Base-by-base conservation (phyloP, 2,797 vertebrate genomes). In the Arrhamphus sclerolepis region DNA sequence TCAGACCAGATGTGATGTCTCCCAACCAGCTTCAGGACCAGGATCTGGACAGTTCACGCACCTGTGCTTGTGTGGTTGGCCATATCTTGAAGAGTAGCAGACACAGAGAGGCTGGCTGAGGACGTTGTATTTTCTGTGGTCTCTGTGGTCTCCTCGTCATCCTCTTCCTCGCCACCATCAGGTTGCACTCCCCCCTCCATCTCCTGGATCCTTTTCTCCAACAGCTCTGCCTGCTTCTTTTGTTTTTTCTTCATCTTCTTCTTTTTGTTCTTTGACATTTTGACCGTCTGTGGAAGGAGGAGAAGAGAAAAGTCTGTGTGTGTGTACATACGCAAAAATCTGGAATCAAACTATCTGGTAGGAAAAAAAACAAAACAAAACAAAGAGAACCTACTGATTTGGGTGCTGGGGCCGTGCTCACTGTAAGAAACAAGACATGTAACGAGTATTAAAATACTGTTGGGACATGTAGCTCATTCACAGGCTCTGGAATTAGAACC, bases 181-280 rank as follows among this genome's bases (percentile, higher is more conserved):
- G 93, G 92, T 18, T 68, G 4, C 1, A 50, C 68, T 41, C 59
- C 83, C 41, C 76, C 87, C 84, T 95, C 96, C 73, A 96, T 95
- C 74, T 98, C 96, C 79, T 95, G 94, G 82, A 97, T 95, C 76
- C 96, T 90, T 69, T 97, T 97, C 91, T 98, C 96, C 61, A 98
- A 89, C 71, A 97, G 81, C 84, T 98, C 96, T 0, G 97, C 97
- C 83, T 98, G 96, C 31, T 96, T 94, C 82, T 94, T 97, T 87
- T 98, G 97, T 85, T 98, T 99, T 90, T 98, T 99, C 92, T 98
- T 99, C 91, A 99, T 92, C 86, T 97, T 99, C 87, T 96, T 99
- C 87, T 99, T 99, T 88, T 98, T 99, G 89, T 99, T 99, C 91
- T 97, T 98, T 54, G 98, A 97, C 95, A 99, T 96, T 93, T 97